Conservation (phyloP, 1,140 invertebrate genomes). For the Brevipalpus yothersi region DNA sequence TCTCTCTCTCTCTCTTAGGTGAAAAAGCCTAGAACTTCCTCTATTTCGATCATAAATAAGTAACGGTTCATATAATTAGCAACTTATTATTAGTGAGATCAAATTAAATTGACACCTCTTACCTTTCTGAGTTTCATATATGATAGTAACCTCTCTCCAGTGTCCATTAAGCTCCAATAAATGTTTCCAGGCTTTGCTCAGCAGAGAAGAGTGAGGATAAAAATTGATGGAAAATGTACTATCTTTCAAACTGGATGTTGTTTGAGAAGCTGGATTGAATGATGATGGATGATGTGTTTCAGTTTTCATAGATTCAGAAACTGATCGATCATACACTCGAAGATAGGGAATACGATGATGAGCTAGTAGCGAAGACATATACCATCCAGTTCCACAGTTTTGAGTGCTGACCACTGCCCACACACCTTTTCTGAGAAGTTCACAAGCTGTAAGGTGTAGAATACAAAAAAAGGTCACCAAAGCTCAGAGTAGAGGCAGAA, state of each 20-base stretch:
- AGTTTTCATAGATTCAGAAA: neutral
- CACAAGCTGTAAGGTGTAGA: neutral
- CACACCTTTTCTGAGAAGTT: neutral
- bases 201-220: slow-evolving; percentile 66
- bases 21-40: neutral
- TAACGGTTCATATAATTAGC: neutral
- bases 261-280: neutral
- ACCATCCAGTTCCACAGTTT: neutral
- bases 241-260: neutral
- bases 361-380: neutral
- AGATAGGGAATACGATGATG: neutral
- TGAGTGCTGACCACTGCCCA: neutral
- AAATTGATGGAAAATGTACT: slow-evolving; percentile 55
- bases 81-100: neutral
- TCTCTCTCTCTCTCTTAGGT: neutral
- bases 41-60: neutral
- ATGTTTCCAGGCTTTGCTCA: slow-evolving; percentile 60
- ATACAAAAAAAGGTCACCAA: neutral
- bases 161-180: slow-evolving; percentile 50
- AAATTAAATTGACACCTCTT: slow-evolving; percentile 18
- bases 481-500: too few relatives aligned
- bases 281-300: neutral
- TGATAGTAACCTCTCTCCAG: slow-evolving; percentile 77
- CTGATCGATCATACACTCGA: neutral
- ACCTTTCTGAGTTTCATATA: slow-evolving; percentile 82